Conservation (phyloP, 2,113 vertebrate species). For the Nanorana parkeri region DNA sequence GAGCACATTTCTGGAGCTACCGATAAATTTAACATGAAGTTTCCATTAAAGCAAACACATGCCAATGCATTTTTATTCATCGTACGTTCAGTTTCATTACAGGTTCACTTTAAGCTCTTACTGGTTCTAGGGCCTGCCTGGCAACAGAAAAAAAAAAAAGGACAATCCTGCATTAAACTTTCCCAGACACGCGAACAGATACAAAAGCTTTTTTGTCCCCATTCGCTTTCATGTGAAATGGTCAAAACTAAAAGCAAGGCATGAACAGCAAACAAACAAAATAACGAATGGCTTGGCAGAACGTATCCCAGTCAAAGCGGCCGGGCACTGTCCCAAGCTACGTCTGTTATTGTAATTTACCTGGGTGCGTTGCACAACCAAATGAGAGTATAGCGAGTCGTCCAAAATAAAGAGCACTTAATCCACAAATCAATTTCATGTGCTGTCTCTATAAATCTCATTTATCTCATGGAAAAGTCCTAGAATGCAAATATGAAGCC, state of each 20-base stretch:
- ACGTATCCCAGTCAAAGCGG: background rate
- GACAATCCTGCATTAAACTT: background rate
- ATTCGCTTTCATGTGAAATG: conserved; percentile 1
- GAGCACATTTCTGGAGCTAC: too few relatives aligned
- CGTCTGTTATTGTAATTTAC: conserved; percentile 26
- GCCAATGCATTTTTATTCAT: too few relatives aligned
- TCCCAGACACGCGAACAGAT: background rate
- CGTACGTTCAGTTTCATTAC: too few relatives aligned
- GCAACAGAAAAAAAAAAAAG: background rate
- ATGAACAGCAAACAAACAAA: conserved; percentile 18
- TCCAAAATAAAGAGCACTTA: conserved; percentile 29
- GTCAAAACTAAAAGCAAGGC: conserved; percentile 28
- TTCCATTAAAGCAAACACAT: too few relatives aligned
- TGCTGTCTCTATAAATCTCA: background rate
- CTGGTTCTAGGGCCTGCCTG: too few relatives aligned
- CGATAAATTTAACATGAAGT: too few relatives aligned
- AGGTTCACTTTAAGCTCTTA: too few relatives aligned
- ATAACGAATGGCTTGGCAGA: conserved; percentile 15
- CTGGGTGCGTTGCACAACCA: conserved; percentile 33
- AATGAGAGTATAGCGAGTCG: conserved; percentile 5
- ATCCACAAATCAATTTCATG: conserved; percentile 20
- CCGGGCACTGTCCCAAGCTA: conserved; percentile 6
- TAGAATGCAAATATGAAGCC: background rate
- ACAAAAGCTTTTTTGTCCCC: conserved; percentile 10
- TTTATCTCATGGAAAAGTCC: background rate